Evolutionary conservation across 2,888 invertebrate genomes (phyloP).

Genomic region (Gisinianus flammeolus): DNA sequence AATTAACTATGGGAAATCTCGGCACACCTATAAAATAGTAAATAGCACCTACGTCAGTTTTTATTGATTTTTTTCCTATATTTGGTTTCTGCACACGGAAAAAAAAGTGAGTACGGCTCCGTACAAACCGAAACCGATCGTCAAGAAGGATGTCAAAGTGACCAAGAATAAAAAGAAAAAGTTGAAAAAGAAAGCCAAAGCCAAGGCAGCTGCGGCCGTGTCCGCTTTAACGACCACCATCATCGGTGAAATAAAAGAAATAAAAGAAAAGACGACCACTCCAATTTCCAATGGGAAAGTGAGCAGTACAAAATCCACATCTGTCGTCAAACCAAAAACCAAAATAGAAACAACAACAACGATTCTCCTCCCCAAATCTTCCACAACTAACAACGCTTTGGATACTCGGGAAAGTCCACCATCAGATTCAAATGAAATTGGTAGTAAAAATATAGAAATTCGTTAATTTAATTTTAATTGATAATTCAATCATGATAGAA

Average conservation of each 20-base stretch:
- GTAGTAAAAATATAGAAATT: not conserved
- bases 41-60: not conserved
- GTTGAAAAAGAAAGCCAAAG: constrained; percentile 20
- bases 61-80: not conserved
- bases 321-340: too few species aligned
- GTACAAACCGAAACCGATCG: constrained; percentile 19
- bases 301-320: too few species aligned
- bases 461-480: not conserved
- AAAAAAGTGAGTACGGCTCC: constrained; percentile 10
- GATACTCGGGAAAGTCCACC: too few species aligned
- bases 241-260: too few species aligned
- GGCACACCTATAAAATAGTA: not conserved
- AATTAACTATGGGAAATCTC: not conserved
- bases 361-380: too few species aligned
- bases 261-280: too few species aligned
- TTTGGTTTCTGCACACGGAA: too few species aligned
- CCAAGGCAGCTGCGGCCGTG: constrained; percentile 15
- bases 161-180: constrained; percentile 26
- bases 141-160: not conserved
- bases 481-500: not conserved
- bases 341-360: too few species aligned
- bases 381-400: too few species aligned
- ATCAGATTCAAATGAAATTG: not conserved
- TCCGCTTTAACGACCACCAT: too few species aligned
- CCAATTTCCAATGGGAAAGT: too few species aligned